Evolutionary conservation across 2,797 vertebrate species (phyloP).

Genomic region (Melanotaenia maccullochi): DNA sequence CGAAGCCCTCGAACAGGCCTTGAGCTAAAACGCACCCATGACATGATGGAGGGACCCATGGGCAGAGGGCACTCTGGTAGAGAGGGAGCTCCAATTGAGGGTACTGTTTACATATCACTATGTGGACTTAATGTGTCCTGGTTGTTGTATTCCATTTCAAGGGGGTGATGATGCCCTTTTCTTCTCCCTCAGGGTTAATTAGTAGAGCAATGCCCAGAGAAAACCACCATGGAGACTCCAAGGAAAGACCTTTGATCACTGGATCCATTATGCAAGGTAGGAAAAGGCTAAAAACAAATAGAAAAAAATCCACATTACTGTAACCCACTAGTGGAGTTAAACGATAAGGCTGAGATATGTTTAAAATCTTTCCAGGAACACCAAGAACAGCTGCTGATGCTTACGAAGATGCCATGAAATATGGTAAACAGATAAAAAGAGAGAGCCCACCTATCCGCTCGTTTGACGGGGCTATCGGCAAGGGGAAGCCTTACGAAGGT

Average conservation of each 20-base stretch:
- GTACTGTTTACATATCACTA: constrained; percentile 70
- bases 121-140: not conserved
- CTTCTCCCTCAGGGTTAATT: constrained; percentile 87
- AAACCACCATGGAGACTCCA: constrained; percentile 89
- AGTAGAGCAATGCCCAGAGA: constrained; percentile 94
- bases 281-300: not conserved
- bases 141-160: constrained; percentile 13
- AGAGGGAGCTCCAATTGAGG: constrained; percentile 91
- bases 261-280: constrained; percentile 99
- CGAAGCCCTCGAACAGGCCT: constrained; percentile 92
- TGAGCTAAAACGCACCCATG: constrained; percentile 95
- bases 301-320: not conserved
- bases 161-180: constrained; percentile 26
- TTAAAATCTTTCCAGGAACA: constrained; percentile 85
- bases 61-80: constrained; percentile 88
- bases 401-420: constrained; percentile 94
- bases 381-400: constrained; percentile 90
- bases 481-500: constrained; percentile 95
- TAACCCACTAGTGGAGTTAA: not conserved
- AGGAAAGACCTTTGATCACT: constrained; percentile 90
- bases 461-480: constrained; percentile 94
- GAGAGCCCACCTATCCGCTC: constrained; percentile 95
- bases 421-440: constrained; percentile 95
- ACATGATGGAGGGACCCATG: constrained; percentile 93
- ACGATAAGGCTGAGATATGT: not conserved